A percentile compares a stretch with the other conserved stretches of the same genome.
Conservation (phyloP, 2,797 vertebrate genomes). For the Peromyscus aztecus region DNA sequence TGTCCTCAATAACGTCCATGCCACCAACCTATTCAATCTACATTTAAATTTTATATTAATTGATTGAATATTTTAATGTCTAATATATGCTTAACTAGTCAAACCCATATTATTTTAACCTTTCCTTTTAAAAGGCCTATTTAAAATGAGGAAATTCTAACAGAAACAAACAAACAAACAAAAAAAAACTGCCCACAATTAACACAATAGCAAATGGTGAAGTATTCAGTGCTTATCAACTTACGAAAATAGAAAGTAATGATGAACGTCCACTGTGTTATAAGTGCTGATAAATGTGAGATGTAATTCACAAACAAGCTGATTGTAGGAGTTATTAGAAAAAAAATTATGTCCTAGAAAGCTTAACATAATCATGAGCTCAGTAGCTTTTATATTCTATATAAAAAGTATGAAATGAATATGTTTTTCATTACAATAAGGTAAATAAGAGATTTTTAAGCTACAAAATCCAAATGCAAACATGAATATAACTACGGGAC, state of each 20-base stretch:
- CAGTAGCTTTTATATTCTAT: not conserved
- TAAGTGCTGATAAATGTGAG: not conserved
- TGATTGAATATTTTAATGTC: not conserved
- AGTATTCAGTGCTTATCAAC: not conserved
- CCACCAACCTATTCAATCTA: not conserved
- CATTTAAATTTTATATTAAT: not conserved
- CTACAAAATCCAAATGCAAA: conserved; percentile 59
- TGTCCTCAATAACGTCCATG: not conserved
- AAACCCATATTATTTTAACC: conserved; percentile 6
- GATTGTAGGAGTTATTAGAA: not conserved
- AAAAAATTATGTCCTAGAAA: not conserved
- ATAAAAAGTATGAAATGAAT: not conserved
- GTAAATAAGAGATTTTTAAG: conserved; percentile 59
- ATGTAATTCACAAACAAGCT: not conserved
- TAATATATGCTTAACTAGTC: not conserved
- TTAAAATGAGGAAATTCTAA: conserved; percentile 3
- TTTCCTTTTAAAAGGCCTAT: conserved; percentile 3
- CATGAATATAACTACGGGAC: conserved; percentile 31
- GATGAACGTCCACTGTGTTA: not conserved
- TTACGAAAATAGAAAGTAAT: not conserved
- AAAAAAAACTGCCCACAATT: not conserved
- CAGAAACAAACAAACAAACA: not conserved
- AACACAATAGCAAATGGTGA: not conserved
- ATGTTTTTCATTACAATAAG: not conserved
- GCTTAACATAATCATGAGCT: not conserved